Conservation (phyloP, 1,140 invertebrate genomes). For the Drosophila paulistorum region DNA sequence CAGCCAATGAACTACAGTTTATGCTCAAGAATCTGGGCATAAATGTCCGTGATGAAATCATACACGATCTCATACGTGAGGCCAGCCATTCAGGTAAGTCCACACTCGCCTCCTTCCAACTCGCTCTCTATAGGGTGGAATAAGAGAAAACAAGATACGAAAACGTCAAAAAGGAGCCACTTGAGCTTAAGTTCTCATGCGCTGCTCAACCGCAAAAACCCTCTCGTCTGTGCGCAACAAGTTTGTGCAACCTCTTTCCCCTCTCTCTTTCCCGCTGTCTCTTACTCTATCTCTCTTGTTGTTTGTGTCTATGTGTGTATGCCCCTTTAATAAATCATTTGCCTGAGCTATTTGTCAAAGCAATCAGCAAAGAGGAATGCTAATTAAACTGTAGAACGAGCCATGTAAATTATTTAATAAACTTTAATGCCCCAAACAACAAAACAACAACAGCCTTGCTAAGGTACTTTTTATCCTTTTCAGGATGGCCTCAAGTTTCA, state of each 20-base stretch:
- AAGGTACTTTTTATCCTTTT: too few relatives aligned
- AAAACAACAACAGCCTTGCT: background rate
- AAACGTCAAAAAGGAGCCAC: slow-evolving; percentile 24
- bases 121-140: too few relatives aligned
- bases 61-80: slow-evolving; percentile 88
- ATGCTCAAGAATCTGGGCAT: slow-evolving; percentile 91
- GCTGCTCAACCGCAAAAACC: background rate
- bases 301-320: background rate
- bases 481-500: too few relatives aligned
- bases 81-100: slow-evolving; percentile 87
- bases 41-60: slow-evolving; percentile 87
- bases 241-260: slow-evolving; percentile 24
- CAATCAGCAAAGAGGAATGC: slow-evolving; percentile 8
- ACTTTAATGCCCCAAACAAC: background rate
- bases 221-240: slow-evolving; percentile 43
- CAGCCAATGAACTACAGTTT: slow-evolving; percentile 88
- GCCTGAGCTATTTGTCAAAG: slow-evolving; percentile 4
- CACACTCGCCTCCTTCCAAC: too few relatives aligned
- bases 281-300: background rate
- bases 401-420: background rate
- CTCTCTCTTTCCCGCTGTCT: too few relatives aligned
- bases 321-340: slow-evolving; percentile 15
- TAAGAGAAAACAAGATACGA: slow-evolving; percentile 9
- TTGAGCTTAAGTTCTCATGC: slow-evolving; percentile 28
- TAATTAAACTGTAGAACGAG: slow-evolving; percentile 8